Conservation (phyloP, 2,888 invertebrate genomes). For the Dione vanillae region DNA sequence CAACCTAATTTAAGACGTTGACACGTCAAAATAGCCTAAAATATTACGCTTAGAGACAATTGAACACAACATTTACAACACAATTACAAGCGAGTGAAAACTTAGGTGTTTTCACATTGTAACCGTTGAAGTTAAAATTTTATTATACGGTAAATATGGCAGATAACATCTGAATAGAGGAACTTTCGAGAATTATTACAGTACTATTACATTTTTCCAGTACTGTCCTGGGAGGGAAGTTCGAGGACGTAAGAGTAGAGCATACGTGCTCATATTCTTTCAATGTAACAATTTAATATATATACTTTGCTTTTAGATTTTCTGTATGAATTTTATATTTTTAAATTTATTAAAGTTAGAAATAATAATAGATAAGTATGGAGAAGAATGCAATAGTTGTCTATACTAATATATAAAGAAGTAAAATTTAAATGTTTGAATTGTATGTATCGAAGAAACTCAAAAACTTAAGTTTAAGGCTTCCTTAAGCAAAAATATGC, state of each 20-base stretch:
- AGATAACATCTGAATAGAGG: constrained; percentile 24
- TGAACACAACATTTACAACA: constrained; percentile 3
- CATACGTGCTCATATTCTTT: constrained; percentile 18
- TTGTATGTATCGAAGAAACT: too few species aligned
- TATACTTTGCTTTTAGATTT: too few species aligned
- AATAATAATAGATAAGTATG: too few species aligned
- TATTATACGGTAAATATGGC: constrained; percentile 24
- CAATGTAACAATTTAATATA: neutral
- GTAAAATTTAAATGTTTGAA: too few species aligned
- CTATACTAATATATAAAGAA: too few species aligned
- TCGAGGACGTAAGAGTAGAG: constrained; percentile 18
- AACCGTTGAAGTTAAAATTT: constrained; percentile 16
- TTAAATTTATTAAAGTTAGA: too few species aligned
- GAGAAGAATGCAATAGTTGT: too few species aligned
- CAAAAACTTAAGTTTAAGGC: too few species aligned
- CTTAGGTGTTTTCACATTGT: constrained; percentile 23
- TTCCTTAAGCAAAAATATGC: too few species aligned
- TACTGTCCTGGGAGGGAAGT: constrained; percentile 44
- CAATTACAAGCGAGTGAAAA: constrained; percentile 20
- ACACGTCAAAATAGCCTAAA: too few species aligned
- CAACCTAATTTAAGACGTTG: too few species aligned
- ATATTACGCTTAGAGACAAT: neutral
- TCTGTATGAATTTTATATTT: too few species aligned
- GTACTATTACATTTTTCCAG: constrained; percentile 45
- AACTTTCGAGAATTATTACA: constrained; percentile 45